A percentile compares a stretch with the other conserved stretches of the same genome.
Evolutionary conservation across 2,888 invertebrate genomes (phyloP).

Genomic region (Eupithecia exiguata): DNA sequence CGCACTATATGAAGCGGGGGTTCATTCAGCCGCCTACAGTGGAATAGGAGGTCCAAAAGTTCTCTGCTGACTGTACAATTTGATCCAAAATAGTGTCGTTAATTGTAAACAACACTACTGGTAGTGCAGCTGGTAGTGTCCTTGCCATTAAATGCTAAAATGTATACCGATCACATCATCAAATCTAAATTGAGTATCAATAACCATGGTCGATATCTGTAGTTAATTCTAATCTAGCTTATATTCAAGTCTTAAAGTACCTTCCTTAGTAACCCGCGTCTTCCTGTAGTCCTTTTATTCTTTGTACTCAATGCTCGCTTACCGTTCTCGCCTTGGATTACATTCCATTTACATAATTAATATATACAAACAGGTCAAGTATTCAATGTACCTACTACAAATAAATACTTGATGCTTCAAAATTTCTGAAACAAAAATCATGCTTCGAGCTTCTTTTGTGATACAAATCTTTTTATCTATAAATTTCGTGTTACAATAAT

Average conservation of each 20-base stretch:
- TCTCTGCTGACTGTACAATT: no score
- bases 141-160: no score
- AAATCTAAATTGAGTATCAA: neutral
- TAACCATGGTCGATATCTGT: neutral
- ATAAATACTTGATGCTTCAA: neutral
- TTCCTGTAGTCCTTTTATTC: neutral
- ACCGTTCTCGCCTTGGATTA: conserved; percentile 15
- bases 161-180: neutral
- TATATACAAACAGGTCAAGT: neutral
- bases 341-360: conserved; percentile 30
- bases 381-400: neutral
- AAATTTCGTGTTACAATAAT: conserved; percentile 22
- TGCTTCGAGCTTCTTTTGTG: conserved; percentile 5
- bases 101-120: no score
- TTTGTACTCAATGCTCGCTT: neutral
- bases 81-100: no score
- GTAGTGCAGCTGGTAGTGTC: no score
- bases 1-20: no score
- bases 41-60: no score
- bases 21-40: no score
- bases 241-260: neutral
- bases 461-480: neutral
- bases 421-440: conserved; percentile 5
- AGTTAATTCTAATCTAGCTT: neutral
- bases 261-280: neutral